Conservation (phyloP, 2,797 vertebrate species). For the Oryzias sinensis region DNA sequence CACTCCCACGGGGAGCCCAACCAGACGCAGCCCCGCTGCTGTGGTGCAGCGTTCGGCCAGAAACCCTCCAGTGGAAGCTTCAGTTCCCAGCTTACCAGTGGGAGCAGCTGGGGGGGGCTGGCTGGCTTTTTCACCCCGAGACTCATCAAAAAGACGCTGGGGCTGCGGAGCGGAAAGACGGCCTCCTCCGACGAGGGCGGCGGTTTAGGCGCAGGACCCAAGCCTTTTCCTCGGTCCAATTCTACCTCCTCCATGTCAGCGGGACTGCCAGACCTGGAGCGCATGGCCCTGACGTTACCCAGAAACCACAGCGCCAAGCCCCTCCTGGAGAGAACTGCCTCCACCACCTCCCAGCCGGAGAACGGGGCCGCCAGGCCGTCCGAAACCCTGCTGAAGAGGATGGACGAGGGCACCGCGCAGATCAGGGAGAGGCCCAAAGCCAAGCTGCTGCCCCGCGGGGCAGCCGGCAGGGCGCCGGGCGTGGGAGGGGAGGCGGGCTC, state of each 20-base stretch:
- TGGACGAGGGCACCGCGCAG: constrained; percentile 88
- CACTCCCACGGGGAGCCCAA: constrained; percentile 85
- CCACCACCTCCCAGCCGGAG: constrained; percentile 87
- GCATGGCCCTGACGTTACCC: constrained; percentile 94
- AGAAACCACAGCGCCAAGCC: constrained; percentile 94
- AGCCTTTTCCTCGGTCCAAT: constrained; percentile 93
- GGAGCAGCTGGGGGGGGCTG: constrained; percentile 91
- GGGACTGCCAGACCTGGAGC: constrained; percentile 93
- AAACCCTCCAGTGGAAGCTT: constrained; percentile 81
- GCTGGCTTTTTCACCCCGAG: constrained; percentile 98
- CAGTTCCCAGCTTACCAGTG: constrained; percentile 74
- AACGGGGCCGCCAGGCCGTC: constrained; percentile 83
- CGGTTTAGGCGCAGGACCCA: constrained; percentile 65
- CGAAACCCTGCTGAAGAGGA: constrained; percentile 81
- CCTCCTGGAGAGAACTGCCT: constrained; percentile 89
- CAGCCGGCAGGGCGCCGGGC: constrained; percentile 71
- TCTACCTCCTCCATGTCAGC: constrained; percentile 99
- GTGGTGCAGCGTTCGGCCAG: constrained; percentile 88
- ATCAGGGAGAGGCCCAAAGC: constrained; percentile 94
- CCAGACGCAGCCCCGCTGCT: constrained; percentile 88
- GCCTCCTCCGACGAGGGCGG: constrained; percentile 84
- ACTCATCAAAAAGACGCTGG: constrained; percentile 97
- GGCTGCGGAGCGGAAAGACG: constrained; percentile 90
- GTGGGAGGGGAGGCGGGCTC: constrained; percentile 75
- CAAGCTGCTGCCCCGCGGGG: constrained; percentile 88